These are phyloP conservation scores for Coptotermes formosanus DNA, from an alignment of 1,140 invertebrate genomes.

Conservation along the genomic window DNA sequence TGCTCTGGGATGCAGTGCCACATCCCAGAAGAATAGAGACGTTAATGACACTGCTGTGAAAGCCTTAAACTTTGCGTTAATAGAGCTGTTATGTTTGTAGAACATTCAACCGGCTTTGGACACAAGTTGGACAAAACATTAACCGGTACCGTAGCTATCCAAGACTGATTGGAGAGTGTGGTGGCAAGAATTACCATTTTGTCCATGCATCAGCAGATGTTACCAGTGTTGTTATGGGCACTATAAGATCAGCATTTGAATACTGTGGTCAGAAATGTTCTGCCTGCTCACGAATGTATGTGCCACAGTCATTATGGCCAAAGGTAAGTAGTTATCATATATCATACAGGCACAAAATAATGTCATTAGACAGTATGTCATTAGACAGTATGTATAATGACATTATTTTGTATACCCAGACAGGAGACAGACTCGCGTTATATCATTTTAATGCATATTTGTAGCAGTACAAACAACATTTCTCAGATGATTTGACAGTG, in stretches of 20 bases:
- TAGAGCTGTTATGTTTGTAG: constrained; percentile 48
- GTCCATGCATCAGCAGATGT: constrained; percentile 89
- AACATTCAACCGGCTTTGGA: constrained; percentile 93
- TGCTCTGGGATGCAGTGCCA: too few species aligned
- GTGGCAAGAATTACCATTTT: constrained; percentile 99
- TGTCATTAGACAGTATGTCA: too few species aligned
- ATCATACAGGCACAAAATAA: too few species aligned
- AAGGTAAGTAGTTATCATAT: constrained; percentile 52
- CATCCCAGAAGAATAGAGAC: too few species aligned
- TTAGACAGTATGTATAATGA: too few species aligned
- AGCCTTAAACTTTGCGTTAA: constrained; percentile 30
- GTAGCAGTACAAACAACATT: background rate
- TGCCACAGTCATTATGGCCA: constrained; percentile 88
- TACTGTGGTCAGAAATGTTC: constrained; percentile 98
- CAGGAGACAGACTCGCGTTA: too few species aligned
- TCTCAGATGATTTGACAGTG: background rate
- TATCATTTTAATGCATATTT: too few species aligned
- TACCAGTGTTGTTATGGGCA: constrained; percentile 75
- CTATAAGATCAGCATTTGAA: constrained; percentile 92
- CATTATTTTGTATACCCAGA: too few species aligned
- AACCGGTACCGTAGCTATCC: constrained; percentile 87
- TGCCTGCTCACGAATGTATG: constrained; percentile 94
- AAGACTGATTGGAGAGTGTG: constrained; percentile 92
- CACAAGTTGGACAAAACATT: constrained; percentile 88
- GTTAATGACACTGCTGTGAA: background rate